Conservation (phyloP, 2,888 invertebrate species). For the Andricus curvator region DNA sequence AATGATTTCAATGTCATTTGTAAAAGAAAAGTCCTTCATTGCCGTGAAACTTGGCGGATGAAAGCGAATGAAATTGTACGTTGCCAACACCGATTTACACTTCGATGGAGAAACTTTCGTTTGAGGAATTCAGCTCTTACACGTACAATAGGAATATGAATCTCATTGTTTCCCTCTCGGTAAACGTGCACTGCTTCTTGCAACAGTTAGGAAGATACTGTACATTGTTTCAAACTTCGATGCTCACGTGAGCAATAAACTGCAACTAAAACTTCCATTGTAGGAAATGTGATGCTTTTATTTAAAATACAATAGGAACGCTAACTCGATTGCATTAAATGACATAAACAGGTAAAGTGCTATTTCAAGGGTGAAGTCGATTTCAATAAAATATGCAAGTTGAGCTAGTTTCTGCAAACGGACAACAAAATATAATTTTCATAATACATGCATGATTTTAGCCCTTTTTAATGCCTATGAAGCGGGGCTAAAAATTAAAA, state of each 20-base stretch:
- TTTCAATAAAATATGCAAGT: too few relatives aligned
- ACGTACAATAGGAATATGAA: conserved; percentile 31
- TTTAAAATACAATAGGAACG: background rate
- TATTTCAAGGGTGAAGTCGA: too few relatives aligned
- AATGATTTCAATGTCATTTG: conserved; percentile 13
- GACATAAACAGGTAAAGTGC: background rate
- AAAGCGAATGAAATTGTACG: conserved; percentile 6
- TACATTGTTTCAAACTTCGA: conserved; percentile 26
- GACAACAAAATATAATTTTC: too few relatives aligned
- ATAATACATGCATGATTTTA: too few relatives aligned
- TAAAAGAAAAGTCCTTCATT: conserved; percentile 12
- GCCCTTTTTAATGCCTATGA: too few relatives aligned
- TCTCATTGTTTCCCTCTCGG: conserved; percentile 34
- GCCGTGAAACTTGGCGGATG: background rate
- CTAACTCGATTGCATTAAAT: background rate
- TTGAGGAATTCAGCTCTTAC: conserved; percentile 5
- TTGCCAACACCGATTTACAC: conserved; percentile 20
- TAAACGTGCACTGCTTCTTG: conserved; percentile 31
- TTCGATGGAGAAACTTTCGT: conserved; percentile 29
- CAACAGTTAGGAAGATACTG: conserved; percentile 28
- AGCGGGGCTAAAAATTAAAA: too few relatives aligned
- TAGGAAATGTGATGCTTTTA: background rate
- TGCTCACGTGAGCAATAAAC: conserved; percentile 27
- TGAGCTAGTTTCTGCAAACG: background rate
- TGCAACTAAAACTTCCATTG: background rate